Evolutionary conservation across 1,140 invertebrate genomes (phyloP).

Genomic region (Lanistes nyassanus): DNA sequence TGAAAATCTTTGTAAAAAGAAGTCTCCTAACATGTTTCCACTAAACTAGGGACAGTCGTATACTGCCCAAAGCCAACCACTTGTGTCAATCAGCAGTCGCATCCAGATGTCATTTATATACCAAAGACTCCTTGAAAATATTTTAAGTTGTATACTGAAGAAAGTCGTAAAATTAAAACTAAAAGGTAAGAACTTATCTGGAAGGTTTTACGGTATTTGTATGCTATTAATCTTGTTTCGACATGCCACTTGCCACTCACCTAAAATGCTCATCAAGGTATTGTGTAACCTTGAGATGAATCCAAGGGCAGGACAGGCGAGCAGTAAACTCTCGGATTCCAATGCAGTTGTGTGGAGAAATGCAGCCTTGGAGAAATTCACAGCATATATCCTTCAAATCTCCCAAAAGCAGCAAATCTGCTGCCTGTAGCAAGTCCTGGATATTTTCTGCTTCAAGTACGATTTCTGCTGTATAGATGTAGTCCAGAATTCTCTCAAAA

Average conservation of each 20-base stretch:
- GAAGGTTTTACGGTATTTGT: too few species aligned
- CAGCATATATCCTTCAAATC: constrained; percentile 60
- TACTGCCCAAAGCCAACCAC: too few species aligned
- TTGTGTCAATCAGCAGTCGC: too few species aligned
- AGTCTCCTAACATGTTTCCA: too few species aligned
- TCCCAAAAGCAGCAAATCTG: constrained; percentile 52
- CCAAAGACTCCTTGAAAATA: too few species aligned
- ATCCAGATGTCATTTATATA: too few species aligned
- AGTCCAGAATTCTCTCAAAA: constrained; percentile 56
- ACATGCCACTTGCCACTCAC: constrained; percentile 35
- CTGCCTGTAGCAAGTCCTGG: constrained; percentile 58
- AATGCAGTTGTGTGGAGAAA: constrained; percentile 54
- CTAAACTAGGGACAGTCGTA: too few species aligned
- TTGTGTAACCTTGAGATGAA: constrained; percentile 44
- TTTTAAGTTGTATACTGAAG: too few species aligned
- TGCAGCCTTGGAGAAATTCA: constrained; percentile 58
- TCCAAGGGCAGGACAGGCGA: constrained; percentile 52
- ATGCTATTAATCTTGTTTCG: not conserved
- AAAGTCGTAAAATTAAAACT: too few species aligned
- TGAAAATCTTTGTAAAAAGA: too few species aligned
- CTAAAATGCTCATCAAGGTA: constrained; percentile 57
- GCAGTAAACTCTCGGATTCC: constrained; percentile 57
- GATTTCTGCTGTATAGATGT: constrained; percentile 60
- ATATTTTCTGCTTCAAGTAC: constrained; percentile 53
- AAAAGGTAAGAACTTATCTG: too few species aligned